Percentiles rank a stretch among this genome's conserved stretches.
Evolutionary conservation across 2,113 vertebrate species (phyloP).

Genomic region (Clarias macrocephalus): DNA sequence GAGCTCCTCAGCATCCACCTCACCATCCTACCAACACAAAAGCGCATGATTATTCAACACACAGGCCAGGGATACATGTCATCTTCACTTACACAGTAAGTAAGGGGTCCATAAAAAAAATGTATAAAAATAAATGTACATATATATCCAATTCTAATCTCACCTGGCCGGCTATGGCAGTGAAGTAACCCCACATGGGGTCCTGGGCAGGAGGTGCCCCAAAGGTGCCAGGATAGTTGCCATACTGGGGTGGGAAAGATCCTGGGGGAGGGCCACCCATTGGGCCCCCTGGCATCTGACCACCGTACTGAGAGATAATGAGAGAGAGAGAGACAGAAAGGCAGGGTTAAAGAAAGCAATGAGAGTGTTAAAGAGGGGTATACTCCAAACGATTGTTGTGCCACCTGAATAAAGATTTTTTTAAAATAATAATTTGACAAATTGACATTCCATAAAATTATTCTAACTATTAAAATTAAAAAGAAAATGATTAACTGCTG

Average conservation of each 20-base stretch:
- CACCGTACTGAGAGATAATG: constrained; percentile 63
- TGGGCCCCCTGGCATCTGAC: constrained; percentile 61
- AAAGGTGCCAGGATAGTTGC: constrained; percentile 66
- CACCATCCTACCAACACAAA: constrained; percentile 76
- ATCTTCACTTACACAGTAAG: neutral
- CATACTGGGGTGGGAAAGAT: constrained; percentile 58
- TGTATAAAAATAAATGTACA: too few species aligned
- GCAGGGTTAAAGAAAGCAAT: neutral
- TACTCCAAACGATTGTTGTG: neutral
- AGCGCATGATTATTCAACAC: neutral
- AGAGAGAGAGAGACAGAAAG: neutral
- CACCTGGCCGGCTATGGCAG: constrained; percentile 82
- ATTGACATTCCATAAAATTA: neutral
- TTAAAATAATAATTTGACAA: neutral
- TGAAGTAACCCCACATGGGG: constrained; percentile 83
- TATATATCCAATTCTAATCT: neutral
- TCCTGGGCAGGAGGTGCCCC: constrained; percentile 68
- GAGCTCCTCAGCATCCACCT: constrained; percentile 85
- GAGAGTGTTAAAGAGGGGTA: neutral
- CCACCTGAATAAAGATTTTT: neutral
- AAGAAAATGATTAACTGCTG: too few species aligned
- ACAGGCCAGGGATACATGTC: neutral
- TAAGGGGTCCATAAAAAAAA: neutral
- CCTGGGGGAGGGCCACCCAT: constrained; percentile 53
- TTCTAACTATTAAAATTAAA: too few species aligned